Evolutionary conservation across 2,888 invertebrate species (phyloP).

Genomic region (Habrosyne pyritoides): DNA sequence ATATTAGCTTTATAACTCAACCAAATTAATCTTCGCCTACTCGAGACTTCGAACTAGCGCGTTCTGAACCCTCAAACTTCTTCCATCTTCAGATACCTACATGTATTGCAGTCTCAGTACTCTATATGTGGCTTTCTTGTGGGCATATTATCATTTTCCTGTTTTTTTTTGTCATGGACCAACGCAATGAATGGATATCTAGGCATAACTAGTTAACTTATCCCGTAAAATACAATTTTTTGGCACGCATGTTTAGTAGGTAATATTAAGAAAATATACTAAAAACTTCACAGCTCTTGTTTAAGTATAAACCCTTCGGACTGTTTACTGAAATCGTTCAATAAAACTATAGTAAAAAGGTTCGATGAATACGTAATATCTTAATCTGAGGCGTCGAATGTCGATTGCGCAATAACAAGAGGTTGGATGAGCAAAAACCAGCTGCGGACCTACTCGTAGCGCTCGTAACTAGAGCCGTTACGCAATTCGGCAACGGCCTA

Average conservation of each 20-base stretch:
- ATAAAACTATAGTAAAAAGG: conserved; percentile 61
- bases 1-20: not conserved
- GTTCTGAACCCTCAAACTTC: too few species aligned
- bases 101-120: too few species aligned
- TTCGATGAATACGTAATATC: conserved; percentile 74
- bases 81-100: too few species aligned
- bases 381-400: conserved; percentile 75
- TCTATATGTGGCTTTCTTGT: too few species aligned
- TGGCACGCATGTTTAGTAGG: too few species aligned
- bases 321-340: conserved; percentile 37
- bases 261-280: not conserved
- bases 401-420: conserved; percentile 79
- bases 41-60: too few species aligned
- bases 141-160: too few species aligned
- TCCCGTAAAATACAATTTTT: too few species aligned
- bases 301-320: conserved; percentile 24
- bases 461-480: conserved; percentile 80
- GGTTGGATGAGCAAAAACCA: conserved; percentile 80
- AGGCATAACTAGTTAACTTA: too few species aligned
- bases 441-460: conserved; percentile 73
- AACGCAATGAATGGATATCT: too few species aligned
- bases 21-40: not conserved
- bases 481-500: conserved; percentile 80
- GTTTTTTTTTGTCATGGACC: too few species aligned
- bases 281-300: conserved; percentile 13